Conservation (phyloP, 2,888 invertebrate species). For the Drosophila lacicola region DNA sequence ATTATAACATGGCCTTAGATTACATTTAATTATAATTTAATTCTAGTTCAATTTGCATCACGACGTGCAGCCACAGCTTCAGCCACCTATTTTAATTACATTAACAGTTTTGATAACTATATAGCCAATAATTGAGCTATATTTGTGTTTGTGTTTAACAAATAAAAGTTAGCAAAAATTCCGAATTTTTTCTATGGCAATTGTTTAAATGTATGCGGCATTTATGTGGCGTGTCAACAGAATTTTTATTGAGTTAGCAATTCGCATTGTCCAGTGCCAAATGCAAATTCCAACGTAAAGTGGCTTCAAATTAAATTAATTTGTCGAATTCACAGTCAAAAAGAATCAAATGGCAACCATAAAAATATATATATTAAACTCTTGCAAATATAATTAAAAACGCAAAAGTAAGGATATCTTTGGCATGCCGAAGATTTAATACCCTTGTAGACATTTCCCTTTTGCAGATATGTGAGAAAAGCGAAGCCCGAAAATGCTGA, state of each 20-base stretch:
- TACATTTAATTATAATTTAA: slow-evolving; percentile 50
- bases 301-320: slow-evolving; percentile 55
- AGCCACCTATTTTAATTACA: slow-evolving; percentile 49
- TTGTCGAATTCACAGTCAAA: slow-evolving; percentile 32
- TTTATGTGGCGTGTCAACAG: slow-evolving; percentile 35
- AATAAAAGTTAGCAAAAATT: slow-evolving; percentile 15
- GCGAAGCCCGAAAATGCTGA: too few relatives aligned
- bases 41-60: slow-evolving; percentile 51
- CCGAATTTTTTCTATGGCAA: slow-evolving; percentile 13
- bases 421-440: too few relatives aligned
- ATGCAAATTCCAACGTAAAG: slow-evolving; percentile 24
- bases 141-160: slow-evolving; percentile 16
- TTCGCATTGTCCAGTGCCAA: slow-evolving; percentile 8
- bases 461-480: too few relatives aligned
- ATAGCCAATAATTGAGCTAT: slow-evolving; percentile 43
- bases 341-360: slow-evolving; percentile 22
- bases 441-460: too few relatives aligned
- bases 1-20: slow-evolving; percentile 35
- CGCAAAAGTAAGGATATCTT: too few relatives aligned
- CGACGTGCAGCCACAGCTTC: slow-evolving; percentile 27
- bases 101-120: slow-evolving; percentile 36
- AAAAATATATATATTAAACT: slow-evolving; percentile 10
- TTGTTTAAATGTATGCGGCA: slow-evolving; percentile 16
- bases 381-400: slow-evolving; percentile 23
- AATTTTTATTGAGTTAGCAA: slow-evolving; percentile 29